Conservation (phyloP, 2,888 invertebrate species). For the Pediacus dermestoides region DNA sequence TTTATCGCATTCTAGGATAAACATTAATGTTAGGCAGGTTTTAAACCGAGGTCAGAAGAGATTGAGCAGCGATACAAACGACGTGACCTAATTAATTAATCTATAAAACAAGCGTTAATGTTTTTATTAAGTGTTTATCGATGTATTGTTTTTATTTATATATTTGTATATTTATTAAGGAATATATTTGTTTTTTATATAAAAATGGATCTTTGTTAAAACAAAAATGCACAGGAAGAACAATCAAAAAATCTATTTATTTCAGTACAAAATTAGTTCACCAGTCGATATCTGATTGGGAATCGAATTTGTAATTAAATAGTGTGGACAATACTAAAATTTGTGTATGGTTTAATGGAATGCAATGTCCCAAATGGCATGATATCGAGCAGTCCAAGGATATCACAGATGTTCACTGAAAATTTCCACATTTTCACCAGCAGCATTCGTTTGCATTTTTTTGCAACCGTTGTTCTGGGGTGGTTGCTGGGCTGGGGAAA, state of each 20-base stretch:
- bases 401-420: conserved; percentile 35
- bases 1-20: conserved; percentile 74
- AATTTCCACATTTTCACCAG: conserved; percentile 28
- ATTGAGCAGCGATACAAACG: conserved; percentile 35
- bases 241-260: background rate
- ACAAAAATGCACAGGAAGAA: no score
- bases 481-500: no score
- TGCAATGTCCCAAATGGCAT: conserved; percentile 36
- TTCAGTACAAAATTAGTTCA: background rate
- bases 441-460: no score
- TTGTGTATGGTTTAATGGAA: conserved; percentile 32
- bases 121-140: no score
- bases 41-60: conserved; percentile 58
- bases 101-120: no score
- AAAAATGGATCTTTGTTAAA: no score
- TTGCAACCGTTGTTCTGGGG: no score
- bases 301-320: background rate
- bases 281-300: background rate
- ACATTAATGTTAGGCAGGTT: conserved; percentile 93
- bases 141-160: no score
- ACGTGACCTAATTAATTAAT: no score
- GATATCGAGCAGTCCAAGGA: conserved; percentile 36
- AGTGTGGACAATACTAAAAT: conserved; percentile 10
- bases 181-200: no score
- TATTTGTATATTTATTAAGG: no score